These are phyloP conservation scores for Hemicordylus capensis DNA, from an alignment of 2,113 vertebrate genomes.

Conservation along the genomic window DNA sequence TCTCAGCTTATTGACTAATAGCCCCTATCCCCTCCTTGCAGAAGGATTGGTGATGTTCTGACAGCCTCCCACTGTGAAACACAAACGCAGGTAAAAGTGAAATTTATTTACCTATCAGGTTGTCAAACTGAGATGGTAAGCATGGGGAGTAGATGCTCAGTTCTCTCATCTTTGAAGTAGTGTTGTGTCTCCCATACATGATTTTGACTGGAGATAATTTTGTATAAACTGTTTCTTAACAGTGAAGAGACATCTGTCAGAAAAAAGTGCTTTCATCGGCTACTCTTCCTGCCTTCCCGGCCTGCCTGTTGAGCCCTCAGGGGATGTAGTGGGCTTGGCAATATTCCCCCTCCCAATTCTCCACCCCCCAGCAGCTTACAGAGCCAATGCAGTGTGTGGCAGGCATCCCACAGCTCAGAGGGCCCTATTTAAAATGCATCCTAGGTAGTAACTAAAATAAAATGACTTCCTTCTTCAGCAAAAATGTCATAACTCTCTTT, in stretches of 20 bases:
- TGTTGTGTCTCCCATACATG: background rate
- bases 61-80: background rate
- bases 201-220: constrained; percentile 2
- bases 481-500: constrained; percentile 27
- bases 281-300: constrained; percentile 8
- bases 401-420: background rate
- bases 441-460: constrained; percentile 23
- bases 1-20: background rate
- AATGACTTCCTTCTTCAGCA: constrained; percentile 22
- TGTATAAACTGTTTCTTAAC: background rate
- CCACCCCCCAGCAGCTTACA: background rate
- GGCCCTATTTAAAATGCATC: constrained; percentile 12
- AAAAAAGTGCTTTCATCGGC: constrained; percentile 25
- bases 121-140: background rate
- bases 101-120: constrained; percentile 26
- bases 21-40: background rate
- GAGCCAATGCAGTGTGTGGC: background rate
- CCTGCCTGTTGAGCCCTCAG: constrained; percentile 6
- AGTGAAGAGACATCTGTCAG: constrained; percentile 22
- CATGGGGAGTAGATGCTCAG: accelerated
- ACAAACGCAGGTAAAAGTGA: constrained; percentile 18
- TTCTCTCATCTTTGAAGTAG: constrained; percentile 21
- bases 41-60: background rate
- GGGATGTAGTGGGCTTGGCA: background rate
- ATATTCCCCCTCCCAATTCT: background rate